A percentile compares a stretch with the other conserved stretches of the same genome.
These are phyloP conservation scores for Pica pica DNA, from an alignment of 2,113 vertebrate species.

Conservation along the genomic window DNA sequence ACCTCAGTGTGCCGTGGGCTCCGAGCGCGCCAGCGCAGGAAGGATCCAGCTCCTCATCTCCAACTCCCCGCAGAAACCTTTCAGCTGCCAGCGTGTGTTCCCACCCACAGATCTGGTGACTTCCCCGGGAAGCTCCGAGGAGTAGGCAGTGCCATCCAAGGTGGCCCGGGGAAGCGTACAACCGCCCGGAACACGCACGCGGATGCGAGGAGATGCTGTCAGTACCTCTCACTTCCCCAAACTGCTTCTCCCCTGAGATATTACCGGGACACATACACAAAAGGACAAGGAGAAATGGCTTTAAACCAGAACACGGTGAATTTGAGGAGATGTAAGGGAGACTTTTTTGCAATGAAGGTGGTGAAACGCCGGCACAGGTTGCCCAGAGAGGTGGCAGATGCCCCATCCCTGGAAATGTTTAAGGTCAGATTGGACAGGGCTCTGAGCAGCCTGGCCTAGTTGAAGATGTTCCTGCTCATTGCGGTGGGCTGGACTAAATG, in stretches of 20 bases:
- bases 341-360: not conserved
- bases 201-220: fast-evolving
- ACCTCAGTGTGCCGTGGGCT: fast-evolving
- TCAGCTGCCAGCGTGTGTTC: not conserved
- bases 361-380: not conserved
- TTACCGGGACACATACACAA: fast-evolving
- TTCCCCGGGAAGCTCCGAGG: constrained; percentile 30
- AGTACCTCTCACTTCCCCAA: fast-evolving
- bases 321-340: not conserved
- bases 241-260: fast-evolving
- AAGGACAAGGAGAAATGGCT: not conserved
- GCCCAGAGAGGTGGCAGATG: not conserved
- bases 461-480: not conserved
- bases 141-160: not conserved
- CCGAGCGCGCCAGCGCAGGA: fast-evolving
- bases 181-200: not conserved
- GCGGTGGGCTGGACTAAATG: not conserved
- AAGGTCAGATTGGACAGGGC: not conserved
- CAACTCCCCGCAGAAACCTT: not conserved
- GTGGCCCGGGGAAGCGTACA: not conserved
- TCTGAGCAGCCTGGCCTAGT: not conserved
- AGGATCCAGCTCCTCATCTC: not conserved
- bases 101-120: not conserved
- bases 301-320: not conserved
- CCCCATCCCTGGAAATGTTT: not conserved